A percentile compares a stretch with the other conserved stretches of the same genome.
Evolutionary conservation across 2,888 invertebrate species (phyloP).

Genomic region (Cosmopolites sordidus): DNA sequence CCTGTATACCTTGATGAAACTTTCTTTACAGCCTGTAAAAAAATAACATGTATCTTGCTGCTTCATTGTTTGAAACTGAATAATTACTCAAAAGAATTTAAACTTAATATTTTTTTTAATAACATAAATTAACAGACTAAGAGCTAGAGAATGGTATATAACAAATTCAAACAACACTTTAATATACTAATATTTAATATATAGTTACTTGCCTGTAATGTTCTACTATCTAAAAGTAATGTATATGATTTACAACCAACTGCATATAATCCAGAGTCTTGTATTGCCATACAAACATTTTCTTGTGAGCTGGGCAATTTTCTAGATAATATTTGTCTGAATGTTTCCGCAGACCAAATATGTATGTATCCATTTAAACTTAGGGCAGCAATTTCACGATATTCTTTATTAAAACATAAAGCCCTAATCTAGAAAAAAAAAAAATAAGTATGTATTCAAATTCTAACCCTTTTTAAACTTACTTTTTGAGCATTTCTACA

Average conservation of each 20-base stretch:
- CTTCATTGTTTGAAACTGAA: neutral
- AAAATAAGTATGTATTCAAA: neutral
- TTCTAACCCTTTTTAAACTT: slow-evolving; percentile 6
- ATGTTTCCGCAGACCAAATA: slow-evolving; percentile 86
- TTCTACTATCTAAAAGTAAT: slow-evolving; percentile 81
- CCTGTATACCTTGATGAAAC: slow-evolving; percentile 84
- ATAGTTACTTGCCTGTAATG: slow-evolving; percentile 60
- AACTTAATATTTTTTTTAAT: no score
- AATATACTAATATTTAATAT: no score
- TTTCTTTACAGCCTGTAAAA: slow-evolving; percentile 63
- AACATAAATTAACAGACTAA: no score
- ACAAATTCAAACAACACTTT: no score
- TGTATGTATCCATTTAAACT: slow-evolving; percentile 93
- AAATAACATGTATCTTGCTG: slow-evolving; percentile 5
- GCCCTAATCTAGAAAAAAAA: slow-evolving; percentile 62
- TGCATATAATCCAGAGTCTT: slow-evolving; percentile 84
- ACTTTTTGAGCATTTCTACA: slow-evolving; percentile 71
- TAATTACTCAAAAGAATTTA: no score
- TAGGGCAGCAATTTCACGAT: slow-evolving; percentile 84
- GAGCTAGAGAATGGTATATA: no score
- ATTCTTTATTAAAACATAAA: slow-evolving; percentile 78
- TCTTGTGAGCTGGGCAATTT: slow-evolving; percentile 88
- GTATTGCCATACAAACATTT: slow-evolving; percentile 87
- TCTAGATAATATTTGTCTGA: slow-evolving; percentile 80
- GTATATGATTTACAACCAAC: slow-evolving; percentile 93